Conservation (phyloP, 2,888 invertebrate species). For the Drosophila nr. medialis region DNA sequence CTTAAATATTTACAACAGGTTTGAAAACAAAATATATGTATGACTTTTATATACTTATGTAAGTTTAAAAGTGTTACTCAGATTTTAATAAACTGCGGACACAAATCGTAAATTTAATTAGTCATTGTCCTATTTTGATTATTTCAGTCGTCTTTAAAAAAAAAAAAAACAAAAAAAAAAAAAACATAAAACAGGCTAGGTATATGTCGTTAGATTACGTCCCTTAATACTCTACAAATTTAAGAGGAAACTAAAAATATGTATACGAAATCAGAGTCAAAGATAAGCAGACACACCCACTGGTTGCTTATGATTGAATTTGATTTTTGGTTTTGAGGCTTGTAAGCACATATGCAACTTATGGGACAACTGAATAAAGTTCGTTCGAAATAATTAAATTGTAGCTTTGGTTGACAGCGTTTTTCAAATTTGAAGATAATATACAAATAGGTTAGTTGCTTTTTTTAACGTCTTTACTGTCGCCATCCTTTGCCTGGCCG, state of each 20-base stretch:
- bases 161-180: slow-evolving; percentile 2
- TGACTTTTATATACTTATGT: slow-evolving; percentile 26
- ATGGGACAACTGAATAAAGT: slow-evolving; percentile 21
- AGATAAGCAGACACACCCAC: slow-evolving; percentile 57
- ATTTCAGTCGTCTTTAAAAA: slow-evolving; percentile 29
- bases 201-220: slow-evolving; percentile 41
- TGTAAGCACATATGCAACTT: slow-evolving; percentile 15
- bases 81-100: slow-evolving; percentile 8
- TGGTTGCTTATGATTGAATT: slow-evolving; percentile 45
- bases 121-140: slow-evolving; percentile 11
- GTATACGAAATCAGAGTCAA: slow-evolving; percentile 56
- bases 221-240: slow-evolving; percentile 42
- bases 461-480: slow-evolving; percentile 92
- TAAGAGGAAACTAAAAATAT: slow-evolving; percentile 14
- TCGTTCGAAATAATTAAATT: slow-evolving; percentile 45
- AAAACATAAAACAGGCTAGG: slow-evolving; percentile 14
- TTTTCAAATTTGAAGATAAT: slow-evolving; percentile 47
- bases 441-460: slow-evolving; percentile 87
- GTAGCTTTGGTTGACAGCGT: slow-evolving; percentile 72
- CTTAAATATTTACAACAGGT: slow-evolving; percentile 46
- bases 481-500: slow-evolving; percentile 91
- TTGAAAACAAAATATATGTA: slow-evolving; percentile 10
- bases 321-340: slow-evolving; percentile 40
- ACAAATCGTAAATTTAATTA: slow-evolving; percentile 26
- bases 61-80: slow-evolving; percentile 14